These are phyloP conservation scores for Temnothorax nylanderi DNA, from an alignment of 1,140 invertebrate species.

Conservation along the genomic window DNA sequence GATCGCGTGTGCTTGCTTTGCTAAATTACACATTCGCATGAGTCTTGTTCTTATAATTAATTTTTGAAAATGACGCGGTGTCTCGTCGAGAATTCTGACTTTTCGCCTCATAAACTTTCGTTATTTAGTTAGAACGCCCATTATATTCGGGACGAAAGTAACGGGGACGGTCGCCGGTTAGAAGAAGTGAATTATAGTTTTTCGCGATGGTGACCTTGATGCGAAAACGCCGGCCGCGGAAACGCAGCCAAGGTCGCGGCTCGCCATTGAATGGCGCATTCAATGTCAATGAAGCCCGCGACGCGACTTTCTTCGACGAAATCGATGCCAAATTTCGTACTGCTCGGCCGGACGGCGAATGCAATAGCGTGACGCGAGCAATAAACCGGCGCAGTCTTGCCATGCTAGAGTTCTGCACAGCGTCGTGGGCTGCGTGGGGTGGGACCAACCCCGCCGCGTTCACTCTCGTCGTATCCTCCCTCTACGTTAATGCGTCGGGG, in stretches of 20 bases:
- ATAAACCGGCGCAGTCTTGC: slow-evolving; percentile 65
- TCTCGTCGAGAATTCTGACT: slow-evolving; percentile 35
- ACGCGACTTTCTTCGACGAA: slow-evolving; percentile 40
- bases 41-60: slow-evolving; percentile 58
- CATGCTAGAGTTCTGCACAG: slow-evolving; percentile 10
- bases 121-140: not conserved
- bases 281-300: slow-evolving; percentile 39
- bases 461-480: slow-evolving; percentile 25
- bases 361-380: slow-evolving; percentile 67
- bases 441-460: slow-evolving; percentile 57
- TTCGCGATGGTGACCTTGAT: slow-evolving; percentile 4
- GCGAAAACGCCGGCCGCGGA: not conserved
- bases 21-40: slow-evolving; percentile 55
- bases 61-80: not conserved
- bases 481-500: slow-evolving; percentile 47
- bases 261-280: slow-evolving; percentile 21
- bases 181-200: not conserved
- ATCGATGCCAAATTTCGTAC: slow-evolving; percentile 71
- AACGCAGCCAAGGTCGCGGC: slow-evolving; percentile 31
- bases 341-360: slow-evolving; percentile 2
- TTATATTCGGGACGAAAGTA: not conserved
- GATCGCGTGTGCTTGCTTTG: slow-evolving; percentile 52
- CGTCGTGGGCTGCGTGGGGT: slow-evolving; percentile 43
- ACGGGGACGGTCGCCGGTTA: not conserved
- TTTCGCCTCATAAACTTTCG: not conserved